Evolutionary conservation across 2,797 vertebrate species (phyloP).

Genomic region (Pelobates cultripes): DNA sequence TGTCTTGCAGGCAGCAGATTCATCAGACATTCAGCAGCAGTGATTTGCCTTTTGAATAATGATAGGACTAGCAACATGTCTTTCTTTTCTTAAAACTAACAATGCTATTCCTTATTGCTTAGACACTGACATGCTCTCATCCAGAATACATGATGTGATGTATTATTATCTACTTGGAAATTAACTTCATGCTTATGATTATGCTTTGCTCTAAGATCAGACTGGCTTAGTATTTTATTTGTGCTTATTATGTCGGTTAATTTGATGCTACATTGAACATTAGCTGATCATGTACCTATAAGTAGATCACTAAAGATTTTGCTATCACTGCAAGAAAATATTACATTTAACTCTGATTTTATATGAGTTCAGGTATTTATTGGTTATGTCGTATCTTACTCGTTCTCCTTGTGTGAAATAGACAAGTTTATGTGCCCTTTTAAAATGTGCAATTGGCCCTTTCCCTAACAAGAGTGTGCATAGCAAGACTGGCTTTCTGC

Average conservation of each 20-base stretch:
- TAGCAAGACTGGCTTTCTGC: no score
- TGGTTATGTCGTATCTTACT: no score
- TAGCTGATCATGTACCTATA: neutral
- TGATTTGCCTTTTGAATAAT: slow-evolving; percentile 57
- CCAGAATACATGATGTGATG: slow-evolving; percentile 20
- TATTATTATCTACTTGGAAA: slow-evolving; percentile 22
- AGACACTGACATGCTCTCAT: slow-evolving; percentile 29
- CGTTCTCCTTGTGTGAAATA: no score
- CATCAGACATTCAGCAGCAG: slow-evolving; percentile 55
- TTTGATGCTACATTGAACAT: neutral
- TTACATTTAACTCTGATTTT: no score
- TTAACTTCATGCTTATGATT: slow-evolving; percentile 9
- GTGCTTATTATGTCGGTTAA: slow-evolving; percentile 4
- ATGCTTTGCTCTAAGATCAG: slow-evolving; percentile 19
- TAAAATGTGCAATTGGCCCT: no score
- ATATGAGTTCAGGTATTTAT: no score
- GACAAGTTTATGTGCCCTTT: no score
- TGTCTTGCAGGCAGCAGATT: slow-evolving; percentile 55
- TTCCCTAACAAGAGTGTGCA: no score
- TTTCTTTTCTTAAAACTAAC: slow-evolving; percentile 51
- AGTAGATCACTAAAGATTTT: neutral
- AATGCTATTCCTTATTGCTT: slow-evolving; percentile 41
- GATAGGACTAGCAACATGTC: slow-evolving; percentile 52
- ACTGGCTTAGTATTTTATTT: neutral
- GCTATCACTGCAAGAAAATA: no score